Evolutionary conservation across 1,140 invertebrate genomes (phyloP), one percentile per base, ranked within the genome.

Genomic region (Caenorhabditis remanei): DNA sequence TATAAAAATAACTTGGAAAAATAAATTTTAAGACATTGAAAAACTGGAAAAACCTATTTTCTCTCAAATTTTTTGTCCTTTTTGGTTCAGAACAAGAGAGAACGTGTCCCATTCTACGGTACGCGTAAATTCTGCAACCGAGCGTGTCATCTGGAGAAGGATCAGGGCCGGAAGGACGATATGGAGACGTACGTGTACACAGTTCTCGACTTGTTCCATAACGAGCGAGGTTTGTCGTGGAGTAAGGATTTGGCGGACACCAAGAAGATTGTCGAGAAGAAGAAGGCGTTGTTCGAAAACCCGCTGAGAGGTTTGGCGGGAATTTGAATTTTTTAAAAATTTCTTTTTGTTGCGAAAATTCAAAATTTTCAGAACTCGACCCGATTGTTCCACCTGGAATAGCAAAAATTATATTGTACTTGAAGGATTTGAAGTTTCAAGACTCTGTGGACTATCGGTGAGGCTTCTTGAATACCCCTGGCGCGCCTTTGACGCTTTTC

Each of bases 101-200:
- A 79, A 21, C 43, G 71, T 24, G 71, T 79, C 11, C 71, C 71
- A 50, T 79, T 79, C 46, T 79, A 50, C 24, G 71, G 71, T 21
- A 79, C 71, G 4, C 43, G 71, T 4, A 79, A 79, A 24, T 79
- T 79, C 46, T 79, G 46, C 4, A 79, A 50, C 24, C 71, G 71
- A 8, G 71, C 71, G 0, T 79, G 71, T 14, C 71, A 79, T 11
- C 6, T 50, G 71, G 71, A 79, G 14, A 13, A 48, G 9, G 71
- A 79, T 24, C 71, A 79, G 14, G 71, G 71, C 3, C 43, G 71
- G 14, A 79, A 79, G 24, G 71, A 79, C 46, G 71, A 79, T 79
- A 79, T 79, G 71, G 71, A 79, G 46, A 50, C 46, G 13, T 79
- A 50, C 53, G 46, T 79, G 19, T 79, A 79, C n/a, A 79, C 71